These are phyloP conservation scores for Ranitomeya variabilis DNA, from an alignment of 2,113 vertebrate species.

Conservation along the genomic window DNA sequence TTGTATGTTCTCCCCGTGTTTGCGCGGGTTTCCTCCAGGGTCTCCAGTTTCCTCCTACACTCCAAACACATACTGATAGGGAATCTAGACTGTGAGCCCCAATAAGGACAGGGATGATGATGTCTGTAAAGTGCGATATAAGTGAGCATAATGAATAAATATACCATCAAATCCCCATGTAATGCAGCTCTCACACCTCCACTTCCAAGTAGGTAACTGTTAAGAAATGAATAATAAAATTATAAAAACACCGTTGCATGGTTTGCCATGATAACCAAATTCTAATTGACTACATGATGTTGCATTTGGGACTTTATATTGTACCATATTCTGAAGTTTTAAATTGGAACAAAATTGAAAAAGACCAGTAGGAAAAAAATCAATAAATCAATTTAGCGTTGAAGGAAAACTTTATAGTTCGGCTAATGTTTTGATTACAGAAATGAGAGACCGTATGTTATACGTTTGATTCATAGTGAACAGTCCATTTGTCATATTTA, in stretches of 20 bases:
- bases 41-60: no score
- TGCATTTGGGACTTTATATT: conserved; percentile 23
- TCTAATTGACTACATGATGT: not conserved
- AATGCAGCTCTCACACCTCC: no score
- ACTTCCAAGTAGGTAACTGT: no score
- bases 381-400: conserved; percentile 24
- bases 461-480: not conserved
- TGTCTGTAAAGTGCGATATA: no score
- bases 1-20: no score
- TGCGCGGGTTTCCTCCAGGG: no score
- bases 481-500: not conserved
- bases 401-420: not conserved
- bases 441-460: not conserved
- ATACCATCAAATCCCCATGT: no score
- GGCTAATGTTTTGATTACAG: not conserved
- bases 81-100: no score
- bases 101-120: no score
- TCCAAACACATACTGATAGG: no score
- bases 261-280: not conserved
- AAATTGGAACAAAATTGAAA: conserved; percentile 12
- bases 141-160: no score
- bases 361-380: not conserved
- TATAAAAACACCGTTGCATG: not conserved
- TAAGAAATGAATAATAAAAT: not conserved
- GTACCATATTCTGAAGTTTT: not conserved